Conservation (phyloP, 2,113 vertebrate genomes). For the Chaetodon trifascialis region DNA sequence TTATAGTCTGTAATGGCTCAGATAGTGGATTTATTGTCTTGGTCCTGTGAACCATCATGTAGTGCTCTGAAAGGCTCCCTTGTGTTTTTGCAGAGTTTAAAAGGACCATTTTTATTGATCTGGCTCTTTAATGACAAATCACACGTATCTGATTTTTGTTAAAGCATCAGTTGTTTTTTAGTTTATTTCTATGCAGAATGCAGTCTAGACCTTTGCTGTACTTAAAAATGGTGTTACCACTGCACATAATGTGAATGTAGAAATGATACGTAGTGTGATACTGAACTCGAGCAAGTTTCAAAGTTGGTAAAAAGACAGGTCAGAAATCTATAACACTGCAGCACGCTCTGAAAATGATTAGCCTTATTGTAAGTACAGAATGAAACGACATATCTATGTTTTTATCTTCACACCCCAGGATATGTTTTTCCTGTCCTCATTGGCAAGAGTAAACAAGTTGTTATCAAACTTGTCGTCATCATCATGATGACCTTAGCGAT, state of each 20-base stretch:
- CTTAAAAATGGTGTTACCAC: not conserved
- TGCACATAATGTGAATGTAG: too few relatives aligned
- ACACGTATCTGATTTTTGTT: not conserved
- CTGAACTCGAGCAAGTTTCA: not conserved
- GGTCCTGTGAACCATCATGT: not conserved
- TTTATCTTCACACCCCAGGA: not conserved
- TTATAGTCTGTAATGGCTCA: not conserved
- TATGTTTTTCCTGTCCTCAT: not conserved
- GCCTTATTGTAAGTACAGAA: not conserved
- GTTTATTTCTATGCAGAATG: not conserved
- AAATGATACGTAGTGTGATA: not conserved
- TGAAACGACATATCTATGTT: not conserved
- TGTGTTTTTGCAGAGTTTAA: not conserved
- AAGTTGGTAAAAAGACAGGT: not conserved
- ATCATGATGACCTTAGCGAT: not conserved
- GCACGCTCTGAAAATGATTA: not conserved
- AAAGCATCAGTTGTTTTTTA: not conserved
- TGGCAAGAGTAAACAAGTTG: not conserved
- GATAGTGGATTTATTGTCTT: not conserved
- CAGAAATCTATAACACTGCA: not conserved
- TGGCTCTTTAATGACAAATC: not conserved
- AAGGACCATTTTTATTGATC: not conserved
- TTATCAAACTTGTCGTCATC: not conserved
- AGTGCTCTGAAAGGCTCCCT: not conserved
- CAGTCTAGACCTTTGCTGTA: not conserved